Evolutionary conservation across 2,113 vertebrate genomes (phyloP).

Genomic region (Odontophorus gujanensis): DNA sequence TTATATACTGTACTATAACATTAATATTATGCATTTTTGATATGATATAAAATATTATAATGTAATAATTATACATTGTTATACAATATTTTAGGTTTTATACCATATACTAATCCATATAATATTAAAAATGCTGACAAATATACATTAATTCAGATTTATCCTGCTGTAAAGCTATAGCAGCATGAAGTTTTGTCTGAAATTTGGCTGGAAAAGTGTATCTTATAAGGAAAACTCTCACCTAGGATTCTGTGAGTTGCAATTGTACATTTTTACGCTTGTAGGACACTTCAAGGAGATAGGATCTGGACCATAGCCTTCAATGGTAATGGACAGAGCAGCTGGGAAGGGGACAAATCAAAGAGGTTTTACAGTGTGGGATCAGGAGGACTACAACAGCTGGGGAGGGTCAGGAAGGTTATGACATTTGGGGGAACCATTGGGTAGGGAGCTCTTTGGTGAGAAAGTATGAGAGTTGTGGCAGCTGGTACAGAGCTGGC

Average conservation of each 20-base stretch:
- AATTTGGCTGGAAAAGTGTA: background rate
- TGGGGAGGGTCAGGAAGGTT: constrained; percentile 57
- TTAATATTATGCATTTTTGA: background rate
- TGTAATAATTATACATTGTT: background rate
- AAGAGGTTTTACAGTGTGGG: constrained; percentile 64
- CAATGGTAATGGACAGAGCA: constrained; percentile 49
- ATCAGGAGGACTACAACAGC: constrained; percentile 65
- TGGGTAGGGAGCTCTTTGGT: constrained; percentile 18
- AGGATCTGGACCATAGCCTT: constrained; percentile 51
- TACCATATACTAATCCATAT: background rate
- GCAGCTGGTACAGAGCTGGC: constrained; percentile 63
- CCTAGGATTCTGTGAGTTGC: background rate
- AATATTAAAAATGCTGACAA: no score
- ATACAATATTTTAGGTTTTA: background rate
- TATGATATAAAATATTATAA: background rate
- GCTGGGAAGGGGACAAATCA: constrained; percentile 61
- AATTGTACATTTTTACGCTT: background rate
- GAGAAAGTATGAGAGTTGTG: constrained; percentile 39
- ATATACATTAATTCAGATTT: background rate
- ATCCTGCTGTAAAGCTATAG: background rate
- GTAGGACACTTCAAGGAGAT: constrained; percentile 63
- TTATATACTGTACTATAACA: background rate
- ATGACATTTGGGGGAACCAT: constrained; percentile 50
- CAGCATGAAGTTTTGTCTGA: background rate
- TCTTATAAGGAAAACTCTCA: background rate